Percentiles rank a stretch among this genome's conserved stretches.
These are phyloP conservation scores for Miltochrista miniata DNA, from an alignment of 2,888 invertebrate species.

Conservation along the genomic window DNA sequence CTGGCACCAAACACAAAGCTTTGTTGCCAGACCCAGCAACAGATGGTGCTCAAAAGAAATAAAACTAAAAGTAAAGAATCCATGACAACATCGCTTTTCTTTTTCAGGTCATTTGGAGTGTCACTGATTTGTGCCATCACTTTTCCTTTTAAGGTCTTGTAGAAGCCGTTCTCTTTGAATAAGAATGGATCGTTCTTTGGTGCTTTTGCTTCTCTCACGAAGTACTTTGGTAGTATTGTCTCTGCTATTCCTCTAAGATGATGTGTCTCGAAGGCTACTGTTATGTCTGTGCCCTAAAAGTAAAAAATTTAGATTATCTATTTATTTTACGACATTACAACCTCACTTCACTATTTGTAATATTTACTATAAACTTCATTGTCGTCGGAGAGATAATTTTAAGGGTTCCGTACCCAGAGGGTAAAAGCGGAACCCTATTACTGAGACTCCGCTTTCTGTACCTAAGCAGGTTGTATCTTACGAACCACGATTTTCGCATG, in stretches of 20 bases:
- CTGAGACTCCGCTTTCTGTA: too few species aligned
- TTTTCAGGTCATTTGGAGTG: constrained; percentile 64
- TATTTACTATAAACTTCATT: too few species aligned
- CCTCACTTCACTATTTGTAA: too few species aligned
- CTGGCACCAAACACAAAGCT: constrained; percentile 51
- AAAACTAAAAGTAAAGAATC: constrained; percentile 55
- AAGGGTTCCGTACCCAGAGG: too few species aligned
- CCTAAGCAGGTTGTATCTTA: too few species aligned
- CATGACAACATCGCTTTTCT: constrained; percentile 60
- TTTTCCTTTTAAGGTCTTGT: constrained; percentile 87
- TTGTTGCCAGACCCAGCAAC: constrained; percentile 59
- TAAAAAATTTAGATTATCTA: not conserved
- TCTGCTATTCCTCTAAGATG: constrained; percentile 84
- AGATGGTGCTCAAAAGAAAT: constrained; percentile 50
- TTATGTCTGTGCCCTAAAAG: constrained; percentile 86
- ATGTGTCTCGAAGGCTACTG: constrained; percentile 85
- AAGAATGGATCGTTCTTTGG: constrained; percentile 89
- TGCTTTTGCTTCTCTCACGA: constrained; percentile 83
- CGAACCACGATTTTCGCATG: too few species aligned
- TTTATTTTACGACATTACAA: too few species aligned
- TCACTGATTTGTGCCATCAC: constrained; percentile 80
- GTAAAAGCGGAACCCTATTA: too few species aligned
- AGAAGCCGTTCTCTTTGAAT: constrained; percentile 90
- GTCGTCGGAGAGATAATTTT: too few species aligned
- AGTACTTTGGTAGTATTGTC: constrained; percentile 86